These are phyloP conservation scores for Pherbina coryleti DNA, from an alignment of 2,888 invertebrate species.

Conservation along the genomic window DNA sequence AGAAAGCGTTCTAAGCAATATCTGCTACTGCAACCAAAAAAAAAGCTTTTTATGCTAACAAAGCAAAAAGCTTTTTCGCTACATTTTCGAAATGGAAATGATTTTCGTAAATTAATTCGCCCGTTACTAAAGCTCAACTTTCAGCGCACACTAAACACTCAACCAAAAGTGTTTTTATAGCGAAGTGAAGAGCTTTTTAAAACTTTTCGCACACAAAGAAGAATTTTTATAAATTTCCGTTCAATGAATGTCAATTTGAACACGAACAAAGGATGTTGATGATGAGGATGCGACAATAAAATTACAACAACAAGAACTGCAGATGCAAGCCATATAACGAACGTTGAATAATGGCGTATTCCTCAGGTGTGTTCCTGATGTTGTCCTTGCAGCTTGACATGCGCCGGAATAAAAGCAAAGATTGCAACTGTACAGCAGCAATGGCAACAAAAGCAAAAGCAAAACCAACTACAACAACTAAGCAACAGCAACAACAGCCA, in stretches of 20 bases:
- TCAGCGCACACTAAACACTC: too few relatives aligned
- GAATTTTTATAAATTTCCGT: not conserved
- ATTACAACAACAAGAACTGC: not conserved
- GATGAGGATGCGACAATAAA: not conserved
- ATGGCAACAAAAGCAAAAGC: not conserved
- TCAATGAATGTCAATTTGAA: not conserved
- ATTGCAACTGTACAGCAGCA: constrained; percentile 1
- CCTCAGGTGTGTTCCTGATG: constrained; percentile 32
- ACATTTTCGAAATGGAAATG: too few relatives aligned
- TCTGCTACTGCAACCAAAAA: too few relatives aligned
- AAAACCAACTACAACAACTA: not conserved
- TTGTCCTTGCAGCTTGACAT: constrained; percentile 18
- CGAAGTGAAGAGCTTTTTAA: too few relatives aligned
- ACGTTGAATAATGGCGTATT: constrained; percentile 2
- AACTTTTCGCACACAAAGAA: too few relatives aligned
- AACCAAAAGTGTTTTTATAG: too few relatives aligned
- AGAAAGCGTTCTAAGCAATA: too few relatives aligned
- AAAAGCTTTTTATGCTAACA: too few relatives aligned
- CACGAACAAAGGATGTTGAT: not conserved
- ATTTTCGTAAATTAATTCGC: too few relatives aligned
- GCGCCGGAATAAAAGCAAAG: constrained; percentile 11
- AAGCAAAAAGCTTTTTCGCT: too few relatives aligned
- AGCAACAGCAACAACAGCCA: not conserved
- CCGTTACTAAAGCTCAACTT: too few relatives aligned
- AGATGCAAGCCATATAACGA: not conserved